Conservation (phyloP, 2,888 invertebrate genomes). For the Amiota minor region DNA sequence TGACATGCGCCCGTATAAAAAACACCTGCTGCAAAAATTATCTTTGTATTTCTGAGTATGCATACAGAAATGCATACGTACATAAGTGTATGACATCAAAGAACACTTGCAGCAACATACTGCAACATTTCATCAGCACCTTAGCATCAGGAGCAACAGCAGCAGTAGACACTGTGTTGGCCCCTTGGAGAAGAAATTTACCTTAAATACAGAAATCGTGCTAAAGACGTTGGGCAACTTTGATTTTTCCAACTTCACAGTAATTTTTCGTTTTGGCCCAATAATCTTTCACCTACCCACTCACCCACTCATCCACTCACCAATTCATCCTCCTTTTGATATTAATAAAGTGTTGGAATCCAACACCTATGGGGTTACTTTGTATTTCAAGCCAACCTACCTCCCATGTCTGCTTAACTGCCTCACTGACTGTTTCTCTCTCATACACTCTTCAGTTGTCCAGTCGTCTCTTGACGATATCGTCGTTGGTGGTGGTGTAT, state of each 20-base stretch:
- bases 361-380: constrained; percentile 34
- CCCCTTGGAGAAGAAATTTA: background rate
- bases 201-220: no score
- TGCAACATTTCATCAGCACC: constrained; percentile 60
- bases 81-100: background rate
- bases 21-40: constrained; percentile 62
- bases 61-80: background rate
- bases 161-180: constrained; percentile 21
- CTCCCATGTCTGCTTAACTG: background rate
- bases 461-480: background rate
- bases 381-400: background rate
- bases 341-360: constrained; percentile 15
- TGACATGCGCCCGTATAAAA: constrained; percentile 56
- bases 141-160: constrained; percentile 37
- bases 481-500: background rate
- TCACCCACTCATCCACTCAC: background rate
- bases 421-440: constrained; percentile 31
- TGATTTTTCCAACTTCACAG: constrained; percentile 17
- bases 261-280: no score
- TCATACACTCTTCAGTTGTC: background rate
- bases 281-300: background rate
- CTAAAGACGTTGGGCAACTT: background rate
- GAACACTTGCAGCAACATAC: constrained; percentile 26
- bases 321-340: background rate
- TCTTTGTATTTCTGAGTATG: constrained; percentile 49